phyloP scores from a whole-genome alignment of 2,797 vertebrate species.

The Chromis chromis region DNA sequence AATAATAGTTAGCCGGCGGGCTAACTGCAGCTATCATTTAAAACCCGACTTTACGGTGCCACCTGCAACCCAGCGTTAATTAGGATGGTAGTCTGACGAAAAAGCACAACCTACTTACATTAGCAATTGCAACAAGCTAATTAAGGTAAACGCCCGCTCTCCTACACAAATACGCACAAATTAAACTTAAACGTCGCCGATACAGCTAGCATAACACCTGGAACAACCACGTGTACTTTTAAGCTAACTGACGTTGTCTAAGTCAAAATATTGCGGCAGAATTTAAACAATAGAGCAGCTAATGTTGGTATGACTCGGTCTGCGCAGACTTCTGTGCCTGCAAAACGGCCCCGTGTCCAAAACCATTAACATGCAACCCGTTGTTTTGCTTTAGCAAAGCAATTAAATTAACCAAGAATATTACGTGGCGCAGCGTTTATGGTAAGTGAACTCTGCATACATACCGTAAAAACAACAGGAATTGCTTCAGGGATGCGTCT shows the following conservation, averaged over 20 bases:
- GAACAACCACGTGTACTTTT: too few relatives aligned
- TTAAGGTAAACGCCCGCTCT: too few relatives aligned
- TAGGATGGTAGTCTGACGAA: accelerated
- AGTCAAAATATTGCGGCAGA: not conserved
- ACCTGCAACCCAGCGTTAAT: not conserved
- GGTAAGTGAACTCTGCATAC: not conserved
- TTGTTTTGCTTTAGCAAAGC: not conserved
- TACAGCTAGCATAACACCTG: not conserved
- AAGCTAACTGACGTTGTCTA: not conserved
- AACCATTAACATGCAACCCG: not conserved
- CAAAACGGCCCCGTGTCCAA: not conserved
- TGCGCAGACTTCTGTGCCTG: constrained; percentile 5
- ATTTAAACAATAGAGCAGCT: constrained; percentile 3
- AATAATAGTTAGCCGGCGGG: constrained; percentile 22
- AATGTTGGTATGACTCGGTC: not conserved
- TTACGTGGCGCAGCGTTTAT: not conserved
- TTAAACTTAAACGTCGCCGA: not conserved
- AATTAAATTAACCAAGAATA: not conserved
- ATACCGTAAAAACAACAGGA: constrained; percentile 25
- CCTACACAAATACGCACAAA: not conserved
- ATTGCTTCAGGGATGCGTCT: not conserved
- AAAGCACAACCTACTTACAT: not conserved
- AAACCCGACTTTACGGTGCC: accelerated
- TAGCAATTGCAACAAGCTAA: not conserved
- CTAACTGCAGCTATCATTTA: constrained; percentile 25